Conservation (phyloP, 2,888 invertebrate species). For the Theretra japonica region DNA sequence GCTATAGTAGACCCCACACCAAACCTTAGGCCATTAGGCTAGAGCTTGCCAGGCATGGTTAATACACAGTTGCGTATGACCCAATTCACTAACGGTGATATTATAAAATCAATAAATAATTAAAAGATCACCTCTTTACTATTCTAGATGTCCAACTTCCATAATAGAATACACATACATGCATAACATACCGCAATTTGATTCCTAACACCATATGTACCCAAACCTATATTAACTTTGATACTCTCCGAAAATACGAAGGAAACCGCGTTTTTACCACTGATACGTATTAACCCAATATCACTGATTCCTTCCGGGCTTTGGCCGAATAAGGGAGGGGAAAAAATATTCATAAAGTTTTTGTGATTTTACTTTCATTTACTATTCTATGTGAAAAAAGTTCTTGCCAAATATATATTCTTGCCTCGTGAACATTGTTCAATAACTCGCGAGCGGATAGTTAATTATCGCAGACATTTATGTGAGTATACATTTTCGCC, state of each 20-base stretch:
- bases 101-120: not conserved
- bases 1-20: not conserved
- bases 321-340: too few species aligned
- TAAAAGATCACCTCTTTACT: not conserved
- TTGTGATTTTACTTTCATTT: not conserved
- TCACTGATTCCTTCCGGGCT: too few species aligned
- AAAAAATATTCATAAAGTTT: not conserved
- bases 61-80: too few species aligned
- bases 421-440: too few species aligned
- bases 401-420: too few species aligned
- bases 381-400: not conserved
- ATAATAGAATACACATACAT: not conserved
- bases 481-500: constrained; percentile 7
- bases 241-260: not conserved
- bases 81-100: too few species aligned
- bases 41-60: too few species aligned
- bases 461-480: not conserved
- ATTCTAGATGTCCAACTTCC: not conserved
- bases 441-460: not conserved
- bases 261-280: not conserved
- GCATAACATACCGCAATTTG: not conserved
- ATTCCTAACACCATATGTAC: too few species aligned
- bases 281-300: too few species aligned
- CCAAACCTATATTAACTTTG: not conserved
- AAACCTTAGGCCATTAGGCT: too few species aligned